Conservation (phyloP, 2,797 vertebrate species). For the Parambassis ranga region DNA sequence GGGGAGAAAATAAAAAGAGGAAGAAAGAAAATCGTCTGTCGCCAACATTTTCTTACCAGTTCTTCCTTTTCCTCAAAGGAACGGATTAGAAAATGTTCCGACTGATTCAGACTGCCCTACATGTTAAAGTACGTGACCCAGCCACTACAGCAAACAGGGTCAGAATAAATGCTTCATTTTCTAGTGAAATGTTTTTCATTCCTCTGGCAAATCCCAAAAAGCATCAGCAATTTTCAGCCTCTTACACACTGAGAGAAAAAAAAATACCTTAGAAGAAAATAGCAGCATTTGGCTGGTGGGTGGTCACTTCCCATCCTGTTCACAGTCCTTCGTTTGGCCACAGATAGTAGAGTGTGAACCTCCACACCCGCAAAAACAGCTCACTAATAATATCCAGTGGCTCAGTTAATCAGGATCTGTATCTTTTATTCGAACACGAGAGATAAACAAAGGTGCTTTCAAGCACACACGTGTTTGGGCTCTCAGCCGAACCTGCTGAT, state of each 20-base stretch:
- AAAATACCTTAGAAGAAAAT: neutral
- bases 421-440: no score
- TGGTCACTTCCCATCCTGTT: conserved; percentile 37
- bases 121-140: no score
- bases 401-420: no score
- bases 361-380: neutral
- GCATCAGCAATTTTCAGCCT: neutral
- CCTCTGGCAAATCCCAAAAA: neutral
- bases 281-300: conserved; percentile 42
- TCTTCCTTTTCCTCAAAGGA: no score
- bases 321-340: neutral
- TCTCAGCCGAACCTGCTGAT: conserved; percentile 23
- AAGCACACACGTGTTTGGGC: no score
- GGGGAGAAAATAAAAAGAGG: neutral
- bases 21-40: neutral
- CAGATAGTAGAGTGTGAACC: conserved; percentile 14
- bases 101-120: no score
- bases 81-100: no score
- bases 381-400: conserved; percentile 4
- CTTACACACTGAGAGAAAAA: neutral
- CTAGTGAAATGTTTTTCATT: neutral
- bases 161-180: neutral
- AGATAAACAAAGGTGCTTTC: neutral
- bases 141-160: no score
- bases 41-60: neutral